Conservation (phyloP, 2,113 vertebrate species). For the Pionites leucogaster region DNA sequence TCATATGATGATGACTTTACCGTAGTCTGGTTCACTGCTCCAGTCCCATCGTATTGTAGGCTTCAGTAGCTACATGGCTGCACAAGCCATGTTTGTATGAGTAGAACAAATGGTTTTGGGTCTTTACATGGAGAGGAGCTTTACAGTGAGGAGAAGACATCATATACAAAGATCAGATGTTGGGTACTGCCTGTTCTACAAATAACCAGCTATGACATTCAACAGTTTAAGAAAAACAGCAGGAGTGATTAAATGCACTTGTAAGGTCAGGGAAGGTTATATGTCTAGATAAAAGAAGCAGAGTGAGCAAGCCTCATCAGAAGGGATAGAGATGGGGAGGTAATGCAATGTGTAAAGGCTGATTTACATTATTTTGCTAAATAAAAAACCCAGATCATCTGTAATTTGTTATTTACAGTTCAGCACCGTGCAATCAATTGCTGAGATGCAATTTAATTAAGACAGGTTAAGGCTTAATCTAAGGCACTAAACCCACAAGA, state of each 20-base stretch:
- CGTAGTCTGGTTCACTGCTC: not conserved
- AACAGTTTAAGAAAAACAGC: not conserved
- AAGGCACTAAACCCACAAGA: constrained; percentile 38
- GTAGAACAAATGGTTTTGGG: accelerated
- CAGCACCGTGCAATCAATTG: constrained; percentile 60
- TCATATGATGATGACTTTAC: accelerated
- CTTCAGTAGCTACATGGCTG: accelerated
- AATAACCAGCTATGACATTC: accelerated
- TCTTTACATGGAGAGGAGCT: accelerated
- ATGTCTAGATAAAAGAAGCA: not conserved
- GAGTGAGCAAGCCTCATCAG: not conserved
- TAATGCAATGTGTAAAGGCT: not conserved
- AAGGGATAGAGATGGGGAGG: not conserved
- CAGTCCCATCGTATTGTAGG: accelerated
- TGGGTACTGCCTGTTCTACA: not conserved
- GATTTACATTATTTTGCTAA: not conserved
- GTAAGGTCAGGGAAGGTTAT: not conserved
- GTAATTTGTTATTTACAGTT: constrained; percentile 55
- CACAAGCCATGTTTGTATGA: accelerated
- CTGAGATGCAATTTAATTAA: constrained; percentile 57
- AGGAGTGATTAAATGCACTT: accelerated
- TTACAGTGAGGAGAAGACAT: accelerated
- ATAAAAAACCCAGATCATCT: constrained; percentile 20
- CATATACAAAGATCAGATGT: accelerated
- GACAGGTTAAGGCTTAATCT: constrained; percentile 61